These are phyloP conservation scores for Antheraea assamensis DNA, from an alignment of 2,888 invertebrate species.

Conservation along the genomic window DNA sequence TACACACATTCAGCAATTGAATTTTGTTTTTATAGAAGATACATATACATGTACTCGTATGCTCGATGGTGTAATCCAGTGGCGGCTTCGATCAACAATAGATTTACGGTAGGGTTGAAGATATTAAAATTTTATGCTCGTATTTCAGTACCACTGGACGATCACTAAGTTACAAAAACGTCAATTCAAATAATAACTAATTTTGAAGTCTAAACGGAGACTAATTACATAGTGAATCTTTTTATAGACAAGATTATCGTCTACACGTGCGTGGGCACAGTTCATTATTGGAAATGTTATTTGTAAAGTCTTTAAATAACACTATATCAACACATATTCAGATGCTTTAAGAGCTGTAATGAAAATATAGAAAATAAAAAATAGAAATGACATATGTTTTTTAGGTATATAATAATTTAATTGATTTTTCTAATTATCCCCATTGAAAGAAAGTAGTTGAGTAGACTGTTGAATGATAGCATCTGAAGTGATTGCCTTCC, in stretches of 20 bases:
- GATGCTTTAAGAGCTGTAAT: not conserved
- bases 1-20: no score
- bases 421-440: not conserved
- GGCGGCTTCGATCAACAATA: not conserved
- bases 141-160: no score
- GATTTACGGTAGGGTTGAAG: no score
- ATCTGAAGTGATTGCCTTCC: conserved; percentile 2
- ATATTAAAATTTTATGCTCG: no score
- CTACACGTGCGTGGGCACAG: not conserved
- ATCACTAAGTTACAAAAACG: no score
- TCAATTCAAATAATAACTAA: not conserved
- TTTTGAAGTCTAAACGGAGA: not conserved
- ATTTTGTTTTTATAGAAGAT: no score
- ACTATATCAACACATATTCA: not conserved
- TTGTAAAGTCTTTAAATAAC: not conserved
- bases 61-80: not conserved
- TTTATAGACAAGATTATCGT: not conserved
- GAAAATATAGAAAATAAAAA: no score
- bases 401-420: not conserved
- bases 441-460: not conserved
- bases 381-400: no score
- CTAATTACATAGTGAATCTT: not conserved
- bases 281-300: not conserved
- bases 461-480: not conserved
- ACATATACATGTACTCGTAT: not conserved